Evolutionary conservation across 2,113 vertebrate genomes (phyloP).

Genomic region (Hyaena hyaena): DNA sequence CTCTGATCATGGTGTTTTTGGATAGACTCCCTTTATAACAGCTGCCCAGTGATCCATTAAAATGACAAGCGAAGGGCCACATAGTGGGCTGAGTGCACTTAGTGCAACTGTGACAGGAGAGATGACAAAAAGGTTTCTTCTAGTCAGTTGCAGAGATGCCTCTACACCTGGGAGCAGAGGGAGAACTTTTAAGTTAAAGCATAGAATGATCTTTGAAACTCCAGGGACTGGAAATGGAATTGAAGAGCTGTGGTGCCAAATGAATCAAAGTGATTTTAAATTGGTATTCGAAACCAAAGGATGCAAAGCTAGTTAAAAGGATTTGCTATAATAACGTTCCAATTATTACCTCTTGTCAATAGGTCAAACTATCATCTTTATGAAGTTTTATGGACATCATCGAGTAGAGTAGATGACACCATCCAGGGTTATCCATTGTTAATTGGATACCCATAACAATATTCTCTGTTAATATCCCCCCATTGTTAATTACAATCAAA

Average conservation of each 20-base stretch:
- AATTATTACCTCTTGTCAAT: background rate
- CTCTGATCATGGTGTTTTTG: constrained; percentile 27
- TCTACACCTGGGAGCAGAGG: background rate
- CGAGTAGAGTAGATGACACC: too few relatives aligned
- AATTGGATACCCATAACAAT: too few relatives aligned
- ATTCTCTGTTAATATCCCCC: too few relatives aligned
- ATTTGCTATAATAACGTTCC: background rate
- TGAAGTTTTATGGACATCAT: background rate
- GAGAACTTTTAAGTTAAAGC: background rate
- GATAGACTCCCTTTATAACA: background rate
- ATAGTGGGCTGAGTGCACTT: background rate
- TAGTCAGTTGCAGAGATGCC: background rate
- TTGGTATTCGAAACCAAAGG: background rate
- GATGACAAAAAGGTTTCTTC: background rate
- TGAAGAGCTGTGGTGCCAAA: background rate
- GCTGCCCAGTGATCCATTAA: constrained; percentile 22
- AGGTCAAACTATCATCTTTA: background rate
- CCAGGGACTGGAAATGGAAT: background rate
- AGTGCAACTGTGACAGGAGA: background rate
- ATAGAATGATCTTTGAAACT: background rate
- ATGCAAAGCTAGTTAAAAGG: background rate
- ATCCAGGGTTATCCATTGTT: background rate
- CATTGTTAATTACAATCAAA: background rate
- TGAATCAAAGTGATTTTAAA: background rate
- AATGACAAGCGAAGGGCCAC: background rate